A percentile compares a stretch with the other conserved stretches of the same genome.
Evolutionary conservation across 2,888 invertebrate species (phyloP).

Genomic region (Tiphia femorata): DNA sequence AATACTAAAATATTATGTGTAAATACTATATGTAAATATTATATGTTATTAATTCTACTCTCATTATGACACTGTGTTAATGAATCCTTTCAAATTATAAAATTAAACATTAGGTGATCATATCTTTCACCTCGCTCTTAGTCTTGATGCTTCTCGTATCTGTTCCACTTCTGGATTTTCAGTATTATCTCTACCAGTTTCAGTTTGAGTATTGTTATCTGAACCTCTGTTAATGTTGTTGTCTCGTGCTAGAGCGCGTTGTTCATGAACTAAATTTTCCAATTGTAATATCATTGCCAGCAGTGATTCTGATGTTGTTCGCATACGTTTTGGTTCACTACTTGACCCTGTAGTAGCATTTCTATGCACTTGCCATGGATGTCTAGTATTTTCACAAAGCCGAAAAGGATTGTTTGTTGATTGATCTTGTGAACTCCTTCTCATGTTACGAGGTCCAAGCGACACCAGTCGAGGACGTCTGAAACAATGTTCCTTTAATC

Average conservation of each 20-base stretch:
- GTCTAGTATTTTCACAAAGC: conserved; percentile 24
- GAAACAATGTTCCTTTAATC: not conserved
- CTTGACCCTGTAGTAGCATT: conserved; percentile 11
- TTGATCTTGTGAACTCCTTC: conserved; percentile 29
- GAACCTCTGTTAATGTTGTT: conserved; percentile 20
- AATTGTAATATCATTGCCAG: conserved; percentile 53
- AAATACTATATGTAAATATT: too few species aligned
- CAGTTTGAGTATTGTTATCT: conserved; percentile 29
- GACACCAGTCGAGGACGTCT: conserved; percentile 35
- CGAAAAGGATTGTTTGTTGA: conserved; percentile 29
- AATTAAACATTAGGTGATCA: too few species aligned
- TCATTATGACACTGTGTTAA: too few species aligned
- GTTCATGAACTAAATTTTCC: conserved; percentile 48
- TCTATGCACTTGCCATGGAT: conserved; percentile 35
- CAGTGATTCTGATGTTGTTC: conserved; percentile 40
- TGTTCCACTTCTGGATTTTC: conserved; percentile 48
- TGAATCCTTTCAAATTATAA: too few species aligned
- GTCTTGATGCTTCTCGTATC: conserved; percentile 45
- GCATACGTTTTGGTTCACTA: conserved; percentile 8
- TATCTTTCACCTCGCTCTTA: conserved; percentile 37
- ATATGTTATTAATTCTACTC: not conserved
- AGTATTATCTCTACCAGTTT: conserved; percentile 27
- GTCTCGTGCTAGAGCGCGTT: conserved; percentile 39
- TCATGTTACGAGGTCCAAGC: conserved; percentile 28
- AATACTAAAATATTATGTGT: too few species aligned